Evolutionary conservation across 2,113 vertebrate genomes (phyloP), one percentile per base, ranked within the genome.

Genomic region (Ammospiza caudacuta): DNA sequence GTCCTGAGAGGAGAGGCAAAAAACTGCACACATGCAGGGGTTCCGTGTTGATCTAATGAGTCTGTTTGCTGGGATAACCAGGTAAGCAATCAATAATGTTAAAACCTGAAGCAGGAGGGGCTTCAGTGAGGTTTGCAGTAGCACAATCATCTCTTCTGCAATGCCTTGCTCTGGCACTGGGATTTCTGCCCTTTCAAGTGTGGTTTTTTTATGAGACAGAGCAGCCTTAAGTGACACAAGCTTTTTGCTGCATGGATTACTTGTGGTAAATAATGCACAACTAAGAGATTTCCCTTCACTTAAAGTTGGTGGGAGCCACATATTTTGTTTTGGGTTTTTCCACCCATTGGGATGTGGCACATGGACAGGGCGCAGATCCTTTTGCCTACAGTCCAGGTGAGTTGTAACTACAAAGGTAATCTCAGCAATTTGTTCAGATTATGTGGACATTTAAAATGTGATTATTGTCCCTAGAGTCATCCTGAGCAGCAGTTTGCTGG

Each of bases 391-490:
- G 43, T 41, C 66, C 57, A 75, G 62, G 61, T 87, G 87, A 84
- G 62, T 37, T 58, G 20, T 68, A 29, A 54, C 55, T 87, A 47
- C 28, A 61, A 62, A 52, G 31, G 31, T 84, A 54, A n/a, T 89
- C 9, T 90, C 51, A 67, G 64, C 54, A 52, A 66, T 92, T 90
- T 93, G 67, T 92, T 92, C 55, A 62, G 67, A 51, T 86, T 54
- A 79, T 74, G 39, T 89, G 69, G 85, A 68, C 82, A 13, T 92
- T 54, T 90, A 58, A 77, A 88, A 64, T 46, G 57, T 59, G 49
- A 70, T 92, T 92, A 55, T 49, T 92, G 74, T 92, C 89, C 75
- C 87, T 39, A 54, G 58, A 89, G 87, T 57, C 59, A 82, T 51
- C 63, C 59, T 74, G 51, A 93, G 67, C 46, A 91, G 86, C 43